Conservation (phyloP, 2,113 vertebrate genomes). For the Eptatretus burgeri region DNA sequence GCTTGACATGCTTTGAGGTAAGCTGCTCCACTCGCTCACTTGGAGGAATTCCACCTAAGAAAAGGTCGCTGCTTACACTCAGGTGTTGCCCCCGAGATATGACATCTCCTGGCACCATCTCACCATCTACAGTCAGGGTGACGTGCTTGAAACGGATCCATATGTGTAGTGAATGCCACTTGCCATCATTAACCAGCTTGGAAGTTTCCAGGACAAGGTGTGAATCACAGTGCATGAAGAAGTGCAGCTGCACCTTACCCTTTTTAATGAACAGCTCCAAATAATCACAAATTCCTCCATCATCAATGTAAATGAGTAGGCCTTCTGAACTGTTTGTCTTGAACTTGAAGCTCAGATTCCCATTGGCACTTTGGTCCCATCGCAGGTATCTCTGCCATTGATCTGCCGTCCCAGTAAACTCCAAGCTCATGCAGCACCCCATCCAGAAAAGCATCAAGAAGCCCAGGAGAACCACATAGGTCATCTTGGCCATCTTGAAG, state of each 20-base stretch:
- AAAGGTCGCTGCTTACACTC: constrained; percentile 80
- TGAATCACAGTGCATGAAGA: constrained; percentile 75
- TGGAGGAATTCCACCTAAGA: constrained; percentile 49
- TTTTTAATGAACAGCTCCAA: constrained; percentile 39
- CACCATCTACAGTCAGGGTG: constrained; percentile 39
- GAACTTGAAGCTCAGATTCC: constrained; percentile 76
- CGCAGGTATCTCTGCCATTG: constrained; percentile 85
- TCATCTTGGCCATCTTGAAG: no score
- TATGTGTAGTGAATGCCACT: constrained; percentile 60
- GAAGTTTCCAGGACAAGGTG: constrained; percentile 27
- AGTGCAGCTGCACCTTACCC: constrained; percentile 42
- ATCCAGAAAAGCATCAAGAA: no score
- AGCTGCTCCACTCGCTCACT: constrained; percentile 51
- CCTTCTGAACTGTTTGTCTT: constrained; percentile 55
- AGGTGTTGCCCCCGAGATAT: constrained; percentile 50
- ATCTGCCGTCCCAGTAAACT: constrained; percentile 61
- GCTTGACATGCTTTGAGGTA: constrained; percentile 40
- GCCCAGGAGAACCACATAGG: no score
- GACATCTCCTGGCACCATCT: constrained; percentile 37
- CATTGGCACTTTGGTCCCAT: constrained; percentile 68
- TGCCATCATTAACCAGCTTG: constrained; percentile 54
- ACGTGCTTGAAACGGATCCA: constrained; percentile 48
- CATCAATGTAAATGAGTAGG: constrained; percentile 70
- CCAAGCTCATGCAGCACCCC: constrained; percentile 25
- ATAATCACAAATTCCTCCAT: constrained; percentile 75